These are phyloP conservation scores for Elysia crispata DNA, from an alignment of 2,888 invertebrate genomes.

Conservation along the genomic window DNA sequence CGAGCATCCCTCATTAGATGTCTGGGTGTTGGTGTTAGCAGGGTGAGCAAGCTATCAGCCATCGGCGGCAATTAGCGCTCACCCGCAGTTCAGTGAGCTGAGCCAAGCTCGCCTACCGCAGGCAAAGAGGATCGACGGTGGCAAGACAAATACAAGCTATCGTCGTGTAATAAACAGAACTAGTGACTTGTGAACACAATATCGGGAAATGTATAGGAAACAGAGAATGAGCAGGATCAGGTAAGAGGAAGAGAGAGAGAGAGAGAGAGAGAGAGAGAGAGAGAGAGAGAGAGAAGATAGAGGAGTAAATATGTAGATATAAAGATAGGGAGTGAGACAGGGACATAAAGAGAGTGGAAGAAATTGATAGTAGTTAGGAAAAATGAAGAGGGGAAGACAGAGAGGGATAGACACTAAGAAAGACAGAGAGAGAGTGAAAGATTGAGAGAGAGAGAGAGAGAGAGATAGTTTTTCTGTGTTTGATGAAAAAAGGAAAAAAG, in stretches of 20 bases:
- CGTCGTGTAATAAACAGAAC: not conserved
- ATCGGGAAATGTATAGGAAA: constrained; percentile 10
- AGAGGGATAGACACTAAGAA: too few relatives aligned
- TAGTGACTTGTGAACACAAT: not conserved
- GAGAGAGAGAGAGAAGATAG: constrained; percentile 6
- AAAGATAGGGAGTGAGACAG: not conserved
- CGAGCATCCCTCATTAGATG: too few relatives aligned
- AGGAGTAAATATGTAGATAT: not conserved
- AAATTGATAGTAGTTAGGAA: too few relatives aligned
- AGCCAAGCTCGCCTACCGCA: too few relatives aligned
- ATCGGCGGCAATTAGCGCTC: too few relatives aligned
- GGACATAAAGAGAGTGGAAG: not conserved
- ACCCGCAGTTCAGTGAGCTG: too few relatives aligned
- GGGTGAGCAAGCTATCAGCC: too few relatives aligned
- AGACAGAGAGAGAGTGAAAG: too few relatives aligned
- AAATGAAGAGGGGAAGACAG: too few relatives aligned
- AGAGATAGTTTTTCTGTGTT: not conserved
- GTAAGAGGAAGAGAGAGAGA: not conserved
- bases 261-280: constrained; percentile 10
- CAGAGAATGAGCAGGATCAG: not conserved
- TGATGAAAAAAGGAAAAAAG: too few relatives aligned
- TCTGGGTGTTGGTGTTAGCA: too few relatives aligned
- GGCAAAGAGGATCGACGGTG: not conserved
- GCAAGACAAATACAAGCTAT: not conserved
- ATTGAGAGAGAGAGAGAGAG: too few relatives aligned